Conservation (phyloP, 2,888 invertebrate genomes). For the Pterobdella sp. region DNA sequence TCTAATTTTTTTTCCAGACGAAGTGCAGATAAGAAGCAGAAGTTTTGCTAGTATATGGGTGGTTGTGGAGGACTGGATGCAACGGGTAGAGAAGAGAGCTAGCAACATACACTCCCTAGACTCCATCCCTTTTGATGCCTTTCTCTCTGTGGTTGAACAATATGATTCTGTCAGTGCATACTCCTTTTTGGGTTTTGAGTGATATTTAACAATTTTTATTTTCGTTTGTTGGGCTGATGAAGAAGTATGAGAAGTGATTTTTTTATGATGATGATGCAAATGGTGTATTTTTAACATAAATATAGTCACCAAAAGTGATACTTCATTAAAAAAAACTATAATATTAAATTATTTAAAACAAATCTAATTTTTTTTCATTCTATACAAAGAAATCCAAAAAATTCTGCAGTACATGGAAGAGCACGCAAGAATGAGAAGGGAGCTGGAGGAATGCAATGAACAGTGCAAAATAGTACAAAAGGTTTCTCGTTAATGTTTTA, state of each 20-base stretch:
- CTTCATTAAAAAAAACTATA: too few species aligned
- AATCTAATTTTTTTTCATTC: too few species aligned
- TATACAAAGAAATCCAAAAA: too few species aligned
- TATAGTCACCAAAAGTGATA: too few species aligned
- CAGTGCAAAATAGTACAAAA: constrained; percentile 6
- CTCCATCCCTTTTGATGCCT: background rate
- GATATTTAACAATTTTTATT: too few species aligned
- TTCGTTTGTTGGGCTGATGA: too few species aligned
- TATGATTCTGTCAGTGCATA: background rate
- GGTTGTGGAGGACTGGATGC: background rate
- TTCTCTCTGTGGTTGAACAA: background rate
- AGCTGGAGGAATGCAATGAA: background rate
- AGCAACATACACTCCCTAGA: background rate
- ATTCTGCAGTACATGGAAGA: background rate
- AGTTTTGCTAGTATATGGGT: background rate
- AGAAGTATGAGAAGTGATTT: too few species aligned
- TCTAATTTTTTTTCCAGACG: background rate
- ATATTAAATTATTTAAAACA: too few species aligned
- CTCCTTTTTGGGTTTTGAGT: too few species aligned
- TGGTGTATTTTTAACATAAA: too few species aligned
- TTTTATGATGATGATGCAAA: background rate
- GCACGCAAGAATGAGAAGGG: background rate
- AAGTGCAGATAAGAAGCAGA: background rate
- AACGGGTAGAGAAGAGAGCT: background rate
- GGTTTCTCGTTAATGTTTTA: background rate